Conservation (phyloP, 1,140 invertebrate species). For the Probaryconus sp. region DNA sequence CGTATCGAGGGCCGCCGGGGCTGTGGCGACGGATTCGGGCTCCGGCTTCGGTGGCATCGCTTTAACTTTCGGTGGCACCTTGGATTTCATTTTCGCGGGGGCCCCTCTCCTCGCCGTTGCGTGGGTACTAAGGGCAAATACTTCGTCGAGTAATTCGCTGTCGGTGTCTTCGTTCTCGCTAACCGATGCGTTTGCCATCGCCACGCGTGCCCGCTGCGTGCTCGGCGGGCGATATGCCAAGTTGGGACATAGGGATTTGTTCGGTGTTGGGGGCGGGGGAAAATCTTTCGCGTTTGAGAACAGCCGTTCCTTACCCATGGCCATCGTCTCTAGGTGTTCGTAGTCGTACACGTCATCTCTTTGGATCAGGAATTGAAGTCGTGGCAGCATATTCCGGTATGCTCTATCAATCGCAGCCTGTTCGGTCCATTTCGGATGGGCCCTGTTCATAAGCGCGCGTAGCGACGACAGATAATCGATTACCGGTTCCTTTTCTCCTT, state of each 20-base stretch:
- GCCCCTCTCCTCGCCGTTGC: too few relatives aligned
- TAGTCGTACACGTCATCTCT: neutral
- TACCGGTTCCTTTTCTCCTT: neutral
- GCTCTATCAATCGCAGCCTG: neutral
- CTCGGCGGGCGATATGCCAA: neutral
- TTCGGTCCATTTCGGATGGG: neutral
- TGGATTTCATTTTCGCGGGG: too few relatives aligned
- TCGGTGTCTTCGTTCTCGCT: too few relatives aligned
- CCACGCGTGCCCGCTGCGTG: too few relatives aligned
- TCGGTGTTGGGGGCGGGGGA: neutral
- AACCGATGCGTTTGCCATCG: too few relatives aligned
- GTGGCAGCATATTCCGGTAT: neutral
- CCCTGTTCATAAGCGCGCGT: neutral
- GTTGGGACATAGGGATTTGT: neutral
- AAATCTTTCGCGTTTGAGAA: neutral
- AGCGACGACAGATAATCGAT: neutral
- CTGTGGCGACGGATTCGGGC: too few relatives aligned
- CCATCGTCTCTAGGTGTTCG: neutral
- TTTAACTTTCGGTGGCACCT: too few relatives aligned
- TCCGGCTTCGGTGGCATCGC: too few relatives aligned
- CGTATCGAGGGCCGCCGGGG: too few relatives aligned
- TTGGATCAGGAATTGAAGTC: neutral
- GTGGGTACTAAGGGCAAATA: too few relatives aligned
- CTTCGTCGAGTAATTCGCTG: too few relatives aligned
- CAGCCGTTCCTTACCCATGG: neutral